A percentile compares a stretch with the other conserved stretches of the same genome.
Conservation (phyloP, 1,140 invertebrate genomes). For the Phthorimaea operculella region DNA sequence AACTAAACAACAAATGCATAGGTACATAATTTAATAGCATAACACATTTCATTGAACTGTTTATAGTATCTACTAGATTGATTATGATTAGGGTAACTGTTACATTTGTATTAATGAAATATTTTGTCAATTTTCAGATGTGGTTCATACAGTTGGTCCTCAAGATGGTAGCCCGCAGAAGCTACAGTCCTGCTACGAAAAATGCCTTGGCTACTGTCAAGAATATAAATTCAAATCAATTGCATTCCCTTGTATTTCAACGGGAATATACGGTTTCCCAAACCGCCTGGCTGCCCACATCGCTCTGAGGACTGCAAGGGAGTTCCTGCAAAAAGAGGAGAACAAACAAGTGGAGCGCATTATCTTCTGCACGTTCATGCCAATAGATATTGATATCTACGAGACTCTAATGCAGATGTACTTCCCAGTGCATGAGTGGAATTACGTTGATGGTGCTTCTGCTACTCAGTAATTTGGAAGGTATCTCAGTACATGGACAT, state of each 20-base stretch:
- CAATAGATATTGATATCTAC: conserved; percentile 79
- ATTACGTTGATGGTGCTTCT: conserved; percentile 23
- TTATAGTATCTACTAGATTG: too few species aligned
- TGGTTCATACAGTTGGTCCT: conserved; percentile 88
- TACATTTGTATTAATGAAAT: too few species aligned
- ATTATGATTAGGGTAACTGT: too few species aligned
- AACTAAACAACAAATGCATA: too few species aligned
- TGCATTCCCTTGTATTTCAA: conserved; percentile 89
- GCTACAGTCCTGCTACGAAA: conserved; percentile 77
- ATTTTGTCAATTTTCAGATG: conserved; percentile 69
- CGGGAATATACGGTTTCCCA: conserved; percentile 88
- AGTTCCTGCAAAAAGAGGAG: conserved; percentile 74
- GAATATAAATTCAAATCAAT: conserved; percentile 75
- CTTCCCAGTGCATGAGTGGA: conserved; percentile 70
- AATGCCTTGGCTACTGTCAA: conserved; percentile 70
- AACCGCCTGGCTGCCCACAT: conserved; percentile 79
- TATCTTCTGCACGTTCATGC: conserved; percentile 85
- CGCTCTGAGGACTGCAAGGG: conserved; percentile 74
- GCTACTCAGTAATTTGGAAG: conserved; percentile 7
- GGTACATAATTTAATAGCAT: too few species aligned
- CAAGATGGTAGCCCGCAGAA: conserved; percentile 75
- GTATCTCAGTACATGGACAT: too few species aligned
- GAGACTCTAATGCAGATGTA: conserved; percentile 77
- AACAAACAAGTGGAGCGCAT: conserved; percentile 77
- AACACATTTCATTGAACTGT: too few species aligned